These are phyloP conservation scores for Stictocephala bisonia DNA, from an alignment of 2,888 invertebrate genomes.

Conservation along the genomic window DNA sequence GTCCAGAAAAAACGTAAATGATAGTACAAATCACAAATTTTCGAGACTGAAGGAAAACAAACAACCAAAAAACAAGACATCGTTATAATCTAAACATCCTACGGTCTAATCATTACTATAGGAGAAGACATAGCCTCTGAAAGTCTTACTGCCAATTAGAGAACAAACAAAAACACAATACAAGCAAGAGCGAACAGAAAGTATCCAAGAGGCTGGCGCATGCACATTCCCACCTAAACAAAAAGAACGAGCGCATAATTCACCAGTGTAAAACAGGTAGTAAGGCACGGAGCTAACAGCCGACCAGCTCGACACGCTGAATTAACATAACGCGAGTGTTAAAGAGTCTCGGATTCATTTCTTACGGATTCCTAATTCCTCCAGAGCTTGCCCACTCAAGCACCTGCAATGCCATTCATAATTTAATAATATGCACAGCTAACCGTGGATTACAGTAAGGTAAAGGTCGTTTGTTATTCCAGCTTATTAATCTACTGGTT, in stretches of 20 bases:
- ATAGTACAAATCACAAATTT: too few species aligned
- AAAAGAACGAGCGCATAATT: neutral
- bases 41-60: too few species aligned
- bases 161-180: too few species aligned
- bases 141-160: too few species aligned
- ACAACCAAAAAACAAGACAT: too few species aligned
- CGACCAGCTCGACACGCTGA: neutral
- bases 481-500: constrained; percentile 24
- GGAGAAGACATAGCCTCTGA: too few species aligned
- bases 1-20: too few species aligned
- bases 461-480: neutral
- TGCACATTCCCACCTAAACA: too few species aligned
- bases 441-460: neutral
- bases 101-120: too few species aligned
- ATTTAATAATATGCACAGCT: constrained; percentile 13
- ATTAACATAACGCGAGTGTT: constrained; percentile 37
- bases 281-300: constrained; percentile 3
- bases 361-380: constrained; percentile 18
- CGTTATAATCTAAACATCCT: too few species aligned
- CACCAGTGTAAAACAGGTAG: constrained; percentile 29
- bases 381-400: constrained; percentile 10
- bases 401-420: constrained; percentile 26
- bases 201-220: too few species aligned
- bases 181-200: too few species aligned
- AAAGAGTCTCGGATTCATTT: constrained; percentile 3